Base-by-base conservation (phyloP, 2,797 vertebrate species). In the Hydrolagus colliei region DNA sequence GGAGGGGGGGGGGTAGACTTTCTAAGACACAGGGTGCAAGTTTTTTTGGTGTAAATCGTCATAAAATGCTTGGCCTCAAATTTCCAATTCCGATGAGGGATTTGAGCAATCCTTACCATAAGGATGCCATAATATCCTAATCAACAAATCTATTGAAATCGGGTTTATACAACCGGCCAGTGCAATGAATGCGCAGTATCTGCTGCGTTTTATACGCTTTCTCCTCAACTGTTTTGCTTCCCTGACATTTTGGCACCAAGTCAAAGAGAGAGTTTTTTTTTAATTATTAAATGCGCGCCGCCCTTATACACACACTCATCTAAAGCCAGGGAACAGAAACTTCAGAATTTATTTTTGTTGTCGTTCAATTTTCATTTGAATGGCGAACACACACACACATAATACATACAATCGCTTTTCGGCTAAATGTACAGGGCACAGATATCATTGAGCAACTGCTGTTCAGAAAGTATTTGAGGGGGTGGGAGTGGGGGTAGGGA, bases 191-290 rank as follows among this genome's bases (percentile, higher is more conserved):
- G 41, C 6, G 41, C 41, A 52, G 6, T 52, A 52, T 52, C 6
- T 52, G 41, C 2, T 52, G 41, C 1, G 6, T 67, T 35, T 67
- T 35, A 82, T 76, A 61, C 12, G 77, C 20, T 22, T 65, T 82
- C 27, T 80, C 1, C 67, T 32, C 67, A 82, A 32, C 63, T 52
- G 78, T 82, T 82, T 82, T 22, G 78, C 61, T 82, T 68, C 12
- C 65, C 41, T 62, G 62, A 82, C 61, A 0, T 0, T 27, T 82
- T 82, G 78, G 78, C 78, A 82, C 78, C 63, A 62, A 82, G 78
- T 82, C 78, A 65, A 52, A 82, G 27, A 68, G 62, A 63, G 67
- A 68, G 35, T 27, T 27, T 27, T 27, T 27, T 27, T 27, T 0
- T 0, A 27, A 27, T 27, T 6, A 52, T 52, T 52, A 52, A 52